Evolutionary conservation across 2,113 vertebrate species (phyloP), one percentile per base, ranked within the genome.

Genomic region (Psittacara wagleri): DNA sequence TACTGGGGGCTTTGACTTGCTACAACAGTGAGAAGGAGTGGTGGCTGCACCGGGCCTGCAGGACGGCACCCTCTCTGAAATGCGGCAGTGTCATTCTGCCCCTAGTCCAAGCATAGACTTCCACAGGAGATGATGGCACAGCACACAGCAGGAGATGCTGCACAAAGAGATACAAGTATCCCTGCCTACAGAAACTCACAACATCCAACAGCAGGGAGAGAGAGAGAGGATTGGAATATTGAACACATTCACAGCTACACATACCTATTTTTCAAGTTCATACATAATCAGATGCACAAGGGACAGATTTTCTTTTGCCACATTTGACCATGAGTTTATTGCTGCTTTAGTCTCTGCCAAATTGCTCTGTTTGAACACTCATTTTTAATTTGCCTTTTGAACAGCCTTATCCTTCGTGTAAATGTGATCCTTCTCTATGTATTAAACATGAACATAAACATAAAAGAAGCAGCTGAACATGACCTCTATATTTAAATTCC

Each of bases 201-300:
- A 7, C 55, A 52, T 29, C 11, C 39, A 86, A 22, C 17, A 77
- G 23, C 2, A 1, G 33, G 27, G 3, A 73, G 9, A 73, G 5
- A 73, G 6, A 28, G 3, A 24, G 0, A 28, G 27, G 19, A 29
- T 1, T 22, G 17, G 33, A 61, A 57, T 15, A n/a, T 0, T 37
- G 49, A 11, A 37, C 23, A 33, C 20, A 72, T 55, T 62, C 66
- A 79, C 10, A 59, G 57, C 25, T 68, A 48, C 1, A 3, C 2
- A 0, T 12, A 64, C 10, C 19, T 14, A 6, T 29, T 86, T 81
- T 31, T 22, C 20, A n/a, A 8, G 19, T 46, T 64, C 46, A 18
- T 37, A 28, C 23, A 54, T 12, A 49, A 76, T 12, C 54, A 84
- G 27, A 68, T 55, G 9, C 11, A 10, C 24, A 67, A 62, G 15